Evolutionary conservation across 2,113 vertebrate species (phyloP), one percentile per base, ranked within the genome.

Genomic region (Thamnaconus septentrionalis): DNA sequence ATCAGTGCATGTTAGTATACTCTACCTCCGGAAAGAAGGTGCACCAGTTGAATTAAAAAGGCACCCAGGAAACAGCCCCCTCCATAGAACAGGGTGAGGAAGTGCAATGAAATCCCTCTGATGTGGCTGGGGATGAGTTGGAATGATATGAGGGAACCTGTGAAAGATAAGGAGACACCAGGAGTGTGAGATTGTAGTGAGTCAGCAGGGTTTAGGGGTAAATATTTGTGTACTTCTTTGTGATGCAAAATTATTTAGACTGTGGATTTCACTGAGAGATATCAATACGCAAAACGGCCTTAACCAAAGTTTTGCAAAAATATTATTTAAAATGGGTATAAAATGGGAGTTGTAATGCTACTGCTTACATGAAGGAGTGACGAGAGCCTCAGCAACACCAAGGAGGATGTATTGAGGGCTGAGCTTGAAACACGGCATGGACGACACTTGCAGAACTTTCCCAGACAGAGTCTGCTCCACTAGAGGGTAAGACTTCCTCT

Each of bases 341-440:
- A 31, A 31, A 6, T 5, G 0, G 5, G 40, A 31, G 12, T 4
- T 0, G 39, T 10, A 0, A 43, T 3, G 49, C 11, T 48, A 6
- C 56, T 73, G 91, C 95, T 93, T 81, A 98, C 96, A 93, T 5
- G 94, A 92, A 43, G 96, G 94, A 9, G 88, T 94, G 59, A 96
- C 94, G 55, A 97, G 87, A 31, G 94, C 93, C 88, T 98, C 97
- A 6, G 96, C 95, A 12, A 97, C 75, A 60, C 95, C 95, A 0
- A 98, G 93, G 8, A 98, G 85, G 70, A 96, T 47, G 41, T 98
- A 97, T 66, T 96, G 96, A 71, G 94, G 94, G 5, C 90, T 87
- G 71, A 98, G 85, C 54, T 93, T 92, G 85, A 94, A 87, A 61
- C 93, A 96, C 3, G 92, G 82, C 96, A 95, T 95, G 61, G 95